Percentiles rank a stretch among this genome's conserved stretches.
Conservation (phyloP, 1,140 invertebrate species). For the Popillia japonica region DNA sequence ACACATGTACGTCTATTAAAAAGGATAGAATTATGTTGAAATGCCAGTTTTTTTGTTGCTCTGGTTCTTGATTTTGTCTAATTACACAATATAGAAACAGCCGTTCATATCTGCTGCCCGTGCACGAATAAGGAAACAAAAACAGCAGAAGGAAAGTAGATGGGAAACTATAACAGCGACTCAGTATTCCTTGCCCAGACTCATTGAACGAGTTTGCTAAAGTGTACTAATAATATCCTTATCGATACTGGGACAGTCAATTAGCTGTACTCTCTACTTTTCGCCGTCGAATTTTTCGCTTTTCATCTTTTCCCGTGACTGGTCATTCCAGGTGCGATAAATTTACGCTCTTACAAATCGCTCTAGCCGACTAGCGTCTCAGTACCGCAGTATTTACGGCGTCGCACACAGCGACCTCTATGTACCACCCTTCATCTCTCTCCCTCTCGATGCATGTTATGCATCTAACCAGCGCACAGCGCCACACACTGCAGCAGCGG, state of each 20-base stretch:
- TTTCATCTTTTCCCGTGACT: background rate
- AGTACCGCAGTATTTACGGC: background rate
- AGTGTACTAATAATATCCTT: background rate
- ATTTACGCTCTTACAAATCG: background rate
- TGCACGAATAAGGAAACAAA: too few species aligned
- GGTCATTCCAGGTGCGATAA: slow-evolving; percentile 35
- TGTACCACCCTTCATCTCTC: background rate
- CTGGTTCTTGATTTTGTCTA: too few species aligned
- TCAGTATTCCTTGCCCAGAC: too few species aligned
- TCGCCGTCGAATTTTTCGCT: background rate
- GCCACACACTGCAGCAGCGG: slow-evolving; percentile 42
- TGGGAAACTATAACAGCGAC: too few species aligned
- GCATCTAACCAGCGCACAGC: slow-evolving; percentile 25
- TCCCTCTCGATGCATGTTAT: background rate
- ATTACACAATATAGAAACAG: too few species aligned
- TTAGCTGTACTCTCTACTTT: background rate
- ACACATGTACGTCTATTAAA: too few species aligned
- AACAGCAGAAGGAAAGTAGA: too few species aligned
- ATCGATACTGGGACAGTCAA: slow-evolving; percentile 3
- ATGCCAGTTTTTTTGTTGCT: too few species aligned
- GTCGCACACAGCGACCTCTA: background rate
- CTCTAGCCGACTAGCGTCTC: background rate
- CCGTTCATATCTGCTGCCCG: too few species aligned
- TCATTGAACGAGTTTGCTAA: too few species aligned
- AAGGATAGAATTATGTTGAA: too few species aligned